Evolutionary conservation across 2,797 vertebrate genomes (phyloP).

Genomic region (Gephyroberyx darwinii): DNA sequence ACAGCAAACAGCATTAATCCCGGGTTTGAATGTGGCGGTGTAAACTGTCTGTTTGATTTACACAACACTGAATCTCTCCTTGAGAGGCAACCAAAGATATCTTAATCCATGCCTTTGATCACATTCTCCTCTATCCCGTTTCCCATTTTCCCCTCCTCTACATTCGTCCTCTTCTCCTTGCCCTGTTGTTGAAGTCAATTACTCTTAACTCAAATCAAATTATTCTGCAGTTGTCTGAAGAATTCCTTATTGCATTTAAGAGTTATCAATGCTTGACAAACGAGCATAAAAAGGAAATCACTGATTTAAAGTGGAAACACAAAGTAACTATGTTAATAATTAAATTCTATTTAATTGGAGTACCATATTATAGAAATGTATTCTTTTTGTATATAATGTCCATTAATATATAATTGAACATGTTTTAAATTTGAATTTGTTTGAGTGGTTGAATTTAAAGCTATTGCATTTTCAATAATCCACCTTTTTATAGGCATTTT

Average conservation of each 20-base stretch:
- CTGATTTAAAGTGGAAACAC: slow-evolving; percentile 7
- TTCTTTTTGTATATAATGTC: no score
- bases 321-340: background rate
- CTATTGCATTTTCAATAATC: no score
- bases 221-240: slow-evolving; percentile 10
- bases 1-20: slow-evolving; percentile 38
- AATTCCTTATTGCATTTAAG: slow-evolving; percentile 6
- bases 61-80: slow-evolving; percentile 54
- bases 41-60: slow-evolving; percentile 61
- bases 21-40: slow-evolving; percentile 20
- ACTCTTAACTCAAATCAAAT: slow-evolving; percentile 27
- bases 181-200: slow-evolving; percentile 19
- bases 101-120: slow-evolving; percentile 66
- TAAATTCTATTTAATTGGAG: background rate
- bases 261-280: slow-evolving; percentile 13
- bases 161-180: slow-evolving; percentile 22
- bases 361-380: no score
- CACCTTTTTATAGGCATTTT: no score
- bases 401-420: no score
- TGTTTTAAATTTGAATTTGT: no score
- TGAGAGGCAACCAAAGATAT: slow-evolving; percentile 51
- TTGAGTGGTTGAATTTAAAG: no score
- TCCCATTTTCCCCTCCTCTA: slow-evolving; percentile 21
- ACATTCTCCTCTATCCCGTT: slow-evolving; percentile 33
- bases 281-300: slow-evolving; percentile 11